Conservation (phyloP, 2,888 invertebrate genomes). For the Diadromus collaris region DNA sequence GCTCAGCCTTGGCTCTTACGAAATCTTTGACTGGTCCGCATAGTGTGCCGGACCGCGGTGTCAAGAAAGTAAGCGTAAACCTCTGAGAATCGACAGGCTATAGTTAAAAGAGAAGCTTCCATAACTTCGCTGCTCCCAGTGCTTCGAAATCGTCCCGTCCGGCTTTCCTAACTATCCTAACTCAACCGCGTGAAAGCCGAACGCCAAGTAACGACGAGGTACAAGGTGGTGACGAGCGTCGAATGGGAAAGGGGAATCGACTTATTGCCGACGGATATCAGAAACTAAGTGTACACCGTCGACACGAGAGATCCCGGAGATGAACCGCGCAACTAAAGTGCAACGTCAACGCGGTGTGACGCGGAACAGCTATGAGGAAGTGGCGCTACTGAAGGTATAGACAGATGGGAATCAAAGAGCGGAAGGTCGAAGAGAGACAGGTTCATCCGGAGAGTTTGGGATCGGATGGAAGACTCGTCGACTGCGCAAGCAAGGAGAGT, state of each 20-base stretch:
- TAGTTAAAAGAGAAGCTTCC: background rate
- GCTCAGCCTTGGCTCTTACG: conserved; percentile 40
- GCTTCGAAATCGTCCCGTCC: background rate
- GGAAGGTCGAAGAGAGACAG: conserved; percentile 27
- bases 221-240: background rate
- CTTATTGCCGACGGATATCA: background rate
- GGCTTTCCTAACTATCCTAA: conserved; percentile 22
- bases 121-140: background rate
- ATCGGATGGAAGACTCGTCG: background rate
- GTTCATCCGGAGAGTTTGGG: background rate
- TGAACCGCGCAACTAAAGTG: conserved; percentile 8
- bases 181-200: conserved; percentile 19
- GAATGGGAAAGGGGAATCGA: conserved; percentile 1
- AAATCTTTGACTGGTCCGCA: conserved; percentile 28
- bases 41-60: background rate
- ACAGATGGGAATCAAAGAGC: conserved; percentile 10
- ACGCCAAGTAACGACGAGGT: background rate
- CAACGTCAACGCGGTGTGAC: background rate
- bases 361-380: background rate
- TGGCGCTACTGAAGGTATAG: conserved; percentile 5
- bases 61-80: conserved; percentile 17
- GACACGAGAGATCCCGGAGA: background rate
- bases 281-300: background rate
- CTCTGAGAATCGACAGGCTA: background rate
- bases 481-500: background rate